phyloP scores from a whole-genome alignment of 2,888 invertebrate genomes.

The Rhingia rostrata region DNA sequence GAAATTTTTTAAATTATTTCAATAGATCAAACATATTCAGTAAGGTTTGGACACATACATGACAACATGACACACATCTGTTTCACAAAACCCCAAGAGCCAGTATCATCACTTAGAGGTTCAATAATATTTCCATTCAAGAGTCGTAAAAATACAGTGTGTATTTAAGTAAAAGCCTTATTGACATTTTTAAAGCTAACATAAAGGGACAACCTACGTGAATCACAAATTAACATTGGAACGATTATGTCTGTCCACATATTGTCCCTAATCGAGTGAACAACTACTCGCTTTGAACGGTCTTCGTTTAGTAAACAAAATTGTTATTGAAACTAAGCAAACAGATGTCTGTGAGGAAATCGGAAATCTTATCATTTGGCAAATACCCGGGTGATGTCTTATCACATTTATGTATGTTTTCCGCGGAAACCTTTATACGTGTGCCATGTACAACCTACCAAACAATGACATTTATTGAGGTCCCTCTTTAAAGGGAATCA shows the following conservation, averaged over 20 bases:
- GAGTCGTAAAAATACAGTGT: background rate
- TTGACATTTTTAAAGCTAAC: conserved; percentile 19
- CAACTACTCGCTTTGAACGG: conserved; percentile 51
- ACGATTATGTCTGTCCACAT: conserved; percentile 36
- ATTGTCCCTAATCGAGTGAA: conserved; percentile 34
- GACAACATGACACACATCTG: too few species aligned
- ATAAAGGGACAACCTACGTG: conserved; percentile 46
- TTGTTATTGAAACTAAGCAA: conserved; percentile 49
- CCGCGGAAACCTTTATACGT: conserved; percentile 63
- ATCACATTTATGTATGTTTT: conserved; percentile 43
- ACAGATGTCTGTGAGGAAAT: conserved; percentile 37
- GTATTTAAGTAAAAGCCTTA: conserved; percentile 23
- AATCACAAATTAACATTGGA: conserved; percentile 57
- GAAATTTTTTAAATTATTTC: too few species aligned
- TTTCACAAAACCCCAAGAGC: background rate
- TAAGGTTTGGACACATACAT: background rate
- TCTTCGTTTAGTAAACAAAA: conserved; percentile 53
- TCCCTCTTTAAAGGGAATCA: background rate
- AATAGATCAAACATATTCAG: too few species aligned
- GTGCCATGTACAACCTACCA: conserved; percentile 42
- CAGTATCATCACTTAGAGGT: background rate
- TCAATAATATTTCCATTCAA: background rate
- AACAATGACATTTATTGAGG: conserved; percentile 58
- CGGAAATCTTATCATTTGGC: conserved; percentile 59
- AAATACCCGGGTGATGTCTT: conserved; percentile 50